Evolutionary conservation across 2,797 vertebrate genomes (phyloP), one percentile per base, ranked within the genome.

Genomic region (Microhierax caerulescens): DNA sequence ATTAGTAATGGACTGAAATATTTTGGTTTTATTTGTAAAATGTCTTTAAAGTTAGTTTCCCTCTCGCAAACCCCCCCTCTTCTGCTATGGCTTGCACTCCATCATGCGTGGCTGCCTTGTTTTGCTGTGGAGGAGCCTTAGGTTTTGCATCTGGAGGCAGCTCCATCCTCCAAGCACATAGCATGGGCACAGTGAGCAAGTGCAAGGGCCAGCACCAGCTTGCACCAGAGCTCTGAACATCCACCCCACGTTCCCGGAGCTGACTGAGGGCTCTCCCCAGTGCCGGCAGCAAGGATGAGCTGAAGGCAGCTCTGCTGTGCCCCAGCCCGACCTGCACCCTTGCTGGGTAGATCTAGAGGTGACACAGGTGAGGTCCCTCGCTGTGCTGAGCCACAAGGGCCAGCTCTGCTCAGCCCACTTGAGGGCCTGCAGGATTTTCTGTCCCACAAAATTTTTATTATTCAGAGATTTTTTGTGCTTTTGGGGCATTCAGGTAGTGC

Each of bases 81-180:
- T 27, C 37, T 28, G 51, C 13, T 24, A 4, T 0, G 4, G 25
- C 37, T 37, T n/a, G 51, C 5, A 2, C 36, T 64, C 47, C 23
- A 5, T 47, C 45, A 11, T 2, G 0, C 0, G 0, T 60, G 30
- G 20, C 32, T 63, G 50, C 37, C 56, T 57, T 16, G 5, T 37
- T 47, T 61, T 0, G 0, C 47, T 34, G 22, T 2, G 2, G 23
- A 45, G 50, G 27, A 92, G 57, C 61, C 17, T 63, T 57, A 59
- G 7, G 39, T 90, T 87, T 67, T 56, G 53, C 48, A 13, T 20
- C n/a, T 61, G 68, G 24, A 51, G 36, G n/a, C 57, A 79, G 25
- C 43, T 25, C 48, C 0, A 0, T 61, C 45, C 80, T 11, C 12
- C 54, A 51, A 12, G 8, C 0, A 0, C 56, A 39, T 28, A 13